Conservation (phyloP, 2,888 invertebrate genomes). For the Apotomis turbidana region DNA sequence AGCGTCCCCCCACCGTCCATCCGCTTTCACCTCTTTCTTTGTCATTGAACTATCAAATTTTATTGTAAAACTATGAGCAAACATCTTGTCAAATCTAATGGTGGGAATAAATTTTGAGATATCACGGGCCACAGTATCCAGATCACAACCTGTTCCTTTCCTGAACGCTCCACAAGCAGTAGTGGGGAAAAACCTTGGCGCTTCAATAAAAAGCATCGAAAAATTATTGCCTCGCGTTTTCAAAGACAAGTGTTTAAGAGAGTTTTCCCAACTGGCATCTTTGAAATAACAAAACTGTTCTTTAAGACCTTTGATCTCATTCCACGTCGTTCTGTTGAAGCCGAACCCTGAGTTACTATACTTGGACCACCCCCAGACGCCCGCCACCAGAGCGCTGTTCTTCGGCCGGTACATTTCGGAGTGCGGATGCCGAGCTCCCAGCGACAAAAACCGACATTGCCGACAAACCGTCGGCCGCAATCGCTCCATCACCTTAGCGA, state of each 20-base stretch:
- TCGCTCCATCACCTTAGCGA: conserved; percentile 14
- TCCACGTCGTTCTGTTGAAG: conserved; percentile 28
- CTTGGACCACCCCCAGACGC: conserved; percentile 31
- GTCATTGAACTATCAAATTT: conserved; percentile 18
- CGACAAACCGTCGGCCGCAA: conserved; percentile 7
- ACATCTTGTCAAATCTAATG: background rate
- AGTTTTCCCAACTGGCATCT: conserved; percentile 20
- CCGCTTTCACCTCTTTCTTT: conserved; percentile 23
- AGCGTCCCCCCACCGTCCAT: conserved; percentile 19
- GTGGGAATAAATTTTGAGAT: conserved; percentile 4
- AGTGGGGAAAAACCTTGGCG: conserved; percentile 60
- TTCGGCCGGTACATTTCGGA: background rate
- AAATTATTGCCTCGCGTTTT: conserved; percentile 5
- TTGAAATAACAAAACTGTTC: conserved; percentile 25
- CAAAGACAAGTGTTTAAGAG: conserved; percentile 29
- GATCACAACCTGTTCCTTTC: background rate
- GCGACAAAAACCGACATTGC: conserved; percentile 8
- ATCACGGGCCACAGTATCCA: conserved; percentile 4
- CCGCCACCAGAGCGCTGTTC: background rate
- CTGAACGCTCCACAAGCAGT: conserved; percentile 46
- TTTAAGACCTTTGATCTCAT: conserved; percentile 7
- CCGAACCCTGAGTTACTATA: conserved; percentile 25
- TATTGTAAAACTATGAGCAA: conserved; percentile 11
- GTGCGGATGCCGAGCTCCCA: conserved; percentile 5
- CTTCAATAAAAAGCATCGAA: conserved; percentile 17